Conservation (phyloP, 1,140 invertebrate genomes). For the Propsilocerus akamusi region DNA sequence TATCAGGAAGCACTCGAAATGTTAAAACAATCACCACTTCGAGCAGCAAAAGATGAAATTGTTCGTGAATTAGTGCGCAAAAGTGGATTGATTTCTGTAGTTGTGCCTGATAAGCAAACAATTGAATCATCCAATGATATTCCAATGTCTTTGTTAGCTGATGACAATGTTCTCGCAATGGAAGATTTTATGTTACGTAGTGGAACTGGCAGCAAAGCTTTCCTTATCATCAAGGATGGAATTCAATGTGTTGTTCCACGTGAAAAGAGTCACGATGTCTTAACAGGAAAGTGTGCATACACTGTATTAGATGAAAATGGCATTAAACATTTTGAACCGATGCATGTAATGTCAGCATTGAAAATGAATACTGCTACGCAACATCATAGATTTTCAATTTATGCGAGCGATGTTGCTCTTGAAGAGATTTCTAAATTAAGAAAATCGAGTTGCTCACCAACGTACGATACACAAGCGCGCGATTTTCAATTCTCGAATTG, state of each 20-base stretch:
- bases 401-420: slow-evolving; percentile 35
- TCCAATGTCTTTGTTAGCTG: slow-evolving; percentile 38
- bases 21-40: slow-evolving; percentile 40
- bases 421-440: slow-evolving; percentile 29
- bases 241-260: slow-evolving; percentile 58
- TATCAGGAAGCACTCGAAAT: slow-evolving; percentile 36
- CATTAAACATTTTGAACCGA: slow-evolving; percentile 52
- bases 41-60: slow-evolving; percentile 42
- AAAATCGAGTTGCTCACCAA: slow-evolving; percentile 8
- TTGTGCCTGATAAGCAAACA: slow-evolving; percentile 34
- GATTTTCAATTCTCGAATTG: not conserved
- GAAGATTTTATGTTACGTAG: slow-evolving; percentile 50
- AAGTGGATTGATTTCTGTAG: slow-evolving; percentile 47
- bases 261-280: slow-evolving; percentile 47
- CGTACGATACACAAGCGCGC: not conserved
- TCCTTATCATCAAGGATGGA: slow-evolving; percentile 55
- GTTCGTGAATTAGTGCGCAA: slow-evolving; percentile 46
- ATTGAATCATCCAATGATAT: slow-evolving; percentile 44
- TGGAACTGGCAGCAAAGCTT: slow-evolving; percentile 33
- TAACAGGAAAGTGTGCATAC: slow-evolving; percentile 56
- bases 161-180: slow-evolving; percentile 49
- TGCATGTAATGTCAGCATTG: slow-evolving; percentile 50
- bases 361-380: slow-evolving; percentile 39
- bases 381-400: slow-evolving; percentile 39
- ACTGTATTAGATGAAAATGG: slow-evolving; percentile 58